phyloP scores from a whole-genome alignment of 2,113 vertebrate genomes.

The Gila orcuttii region DNA sequence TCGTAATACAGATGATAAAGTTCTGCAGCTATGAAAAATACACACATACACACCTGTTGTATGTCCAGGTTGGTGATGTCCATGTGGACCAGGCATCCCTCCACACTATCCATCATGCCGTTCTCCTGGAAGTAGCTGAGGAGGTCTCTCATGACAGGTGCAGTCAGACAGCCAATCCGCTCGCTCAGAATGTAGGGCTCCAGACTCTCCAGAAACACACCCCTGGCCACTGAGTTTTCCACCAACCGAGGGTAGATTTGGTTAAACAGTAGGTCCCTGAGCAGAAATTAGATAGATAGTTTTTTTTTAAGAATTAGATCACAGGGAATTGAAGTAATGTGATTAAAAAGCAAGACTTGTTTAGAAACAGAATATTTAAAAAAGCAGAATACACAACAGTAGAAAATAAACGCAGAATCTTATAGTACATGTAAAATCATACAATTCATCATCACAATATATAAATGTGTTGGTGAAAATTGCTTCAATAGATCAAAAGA shows the following conservation, averaged over 20 bases:
- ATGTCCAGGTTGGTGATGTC: constrained; percentile 97
- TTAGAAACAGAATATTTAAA: too few species aligned
- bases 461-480: too few species aligned
- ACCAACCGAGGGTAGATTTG: constrained; percentile 89
- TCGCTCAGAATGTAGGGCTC: constrained; percentile 92
- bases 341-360: too few species aligned
- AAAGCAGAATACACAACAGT: too few species aligned
- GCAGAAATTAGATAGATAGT: constrained; percentile 11
- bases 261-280: constrained; percentile 91
- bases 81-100: constrained; percentile 95
- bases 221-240: constrained; percentile 92
- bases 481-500: too few species aligned
- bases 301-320: background rate
- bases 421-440: too few species aligned
- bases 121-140: constrained; percentile 93
- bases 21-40: background rate
- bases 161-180: constrained; percentile 88
- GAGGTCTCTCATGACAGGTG: constrained; percentile 93
- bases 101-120: constrained; percentile 91
- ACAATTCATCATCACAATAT: too few species aligned
- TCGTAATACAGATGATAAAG: background rate
- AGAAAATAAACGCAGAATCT: too few species aligned
- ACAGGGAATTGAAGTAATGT: too few species aligned
- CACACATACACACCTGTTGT: constrained; percentile 81
- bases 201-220: constrained; percentile 91